Base-by-base conservation (phyloP, 1,140 invertebrate species). In the roundworm (Caenorhabditis elegans) region DNA sequence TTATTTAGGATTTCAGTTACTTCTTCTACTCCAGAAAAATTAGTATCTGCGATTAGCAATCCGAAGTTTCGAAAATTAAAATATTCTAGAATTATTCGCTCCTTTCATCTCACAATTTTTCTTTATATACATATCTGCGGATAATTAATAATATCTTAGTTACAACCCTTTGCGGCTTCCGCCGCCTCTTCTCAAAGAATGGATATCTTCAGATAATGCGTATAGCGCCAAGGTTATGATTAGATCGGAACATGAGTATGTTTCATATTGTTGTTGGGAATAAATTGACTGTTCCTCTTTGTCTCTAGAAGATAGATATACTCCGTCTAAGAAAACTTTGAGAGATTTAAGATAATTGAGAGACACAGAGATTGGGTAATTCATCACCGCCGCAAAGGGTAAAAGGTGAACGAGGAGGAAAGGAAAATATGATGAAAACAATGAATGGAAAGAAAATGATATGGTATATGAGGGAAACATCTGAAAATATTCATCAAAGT, bases 261-360 rank as follows among this genome's bases (percentile, higher is more conserved):
- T 70, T 70, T 70, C 60, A 70, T 70, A 39, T n/a, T 70, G 60
- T 70, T 70, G 28, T 70, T 31, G 13, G n/a, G 22, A 34, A 70
- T 70, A 34, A 31, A 70, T 15, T 70, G 60, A 60, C 55, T 60
- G 55, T 60, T 70, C 34, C 34, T 28, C 34, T 31, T 70, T 26
- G 8, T 17, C 49, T n/a, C 15, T 48, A 24, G 47, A 53, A 43
- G 77, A 51, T 51, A 55, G 77, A 78, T 78, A 51, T 39, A 78
- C 75, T 77, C 48, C 77, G 36, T 55, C 51, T 22, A 79, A 78
- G 47, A 78, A 78, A 55, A 55, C 48, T 53, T 8, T 34, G n/a
- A 26, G 51, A 36, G 51, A 55, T 19, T 15, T 17, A 22, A 8
- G 5, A n/a, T 13, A 24, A 31, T 22, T 1, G 22, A n/a, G 43